Percentiles rank a stretch among this genome's conserved stretches.
Evolutionary conservation across 2,797 vertebrate species (phyloP).

Genomic region (Crenuchus spilurus): DNA sequence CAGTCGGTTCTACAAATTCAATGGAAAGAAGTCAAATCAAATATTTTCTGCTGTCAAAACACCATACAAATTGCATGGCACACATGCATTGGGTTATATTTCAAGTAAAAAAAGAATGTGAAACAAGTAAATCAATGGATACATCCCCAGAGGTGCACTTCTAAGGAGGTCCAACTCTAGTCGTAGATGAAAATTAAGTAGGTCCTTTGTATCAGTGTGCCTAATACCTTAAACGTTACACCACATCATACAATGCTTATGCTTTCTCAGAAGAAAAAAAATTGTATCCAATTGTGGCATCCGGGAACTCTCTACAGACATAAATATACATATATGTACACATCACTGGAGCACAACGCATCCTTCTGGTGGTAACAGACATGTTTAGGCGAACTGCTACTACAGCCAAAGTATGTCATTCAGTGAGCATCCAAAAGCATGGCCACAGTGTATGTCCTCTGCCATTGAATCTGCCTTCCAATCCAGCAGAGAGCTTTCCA

Average conservation of each 20-base stretch:
- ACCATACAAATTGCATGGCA: conserved; percentile 75
- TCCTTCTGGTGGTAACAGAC: conserved; percentile 32
- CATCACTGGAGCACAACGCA: conserved; percentile 1
- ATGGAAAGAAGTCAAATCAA: conserved; percentile 65
- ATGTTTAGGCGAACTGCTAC: conserved; percentile 39
- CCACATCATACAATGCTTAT: conserved; percentile 62
- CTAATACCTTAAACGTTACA: conserved; percentile 50
- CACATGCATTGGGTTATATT: conserved; percentile 78
- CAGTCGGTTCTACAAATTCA: conserved; percentile 71
- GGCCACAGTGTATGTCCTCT: conserved; percentile 58
- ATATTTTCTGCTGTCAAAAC: conserved; percentile 59
- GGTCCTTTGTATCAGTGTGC: conserved; percentile 64
- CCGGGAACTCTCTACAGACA: conserved; percentile 45
- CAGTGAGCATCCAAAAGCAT: conserved; percentile 40
- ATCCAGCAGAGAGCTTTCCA: conserved; percentile 69
- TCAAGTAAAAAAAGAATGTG: conserved; percentile 61
- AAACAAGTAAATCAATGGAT: conserved; percentile 72
- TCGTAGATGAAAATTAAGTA: conserved; percentile 74
- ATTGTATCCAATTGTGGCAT: conserved; percentile 30
- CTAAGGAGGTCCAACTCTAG: conserved; percentile 68
- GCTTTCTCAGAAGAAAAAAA: conserved; percentile 54
- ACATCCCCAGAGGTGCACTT: conserved; percentile 65
- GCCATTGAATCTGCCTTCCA: conserved; percentile 37
- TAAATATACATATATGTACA: conserved; percentile 55
- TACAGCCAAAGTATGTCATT: conserved; percentile 37